These are phyloP conservation scores for Heterotilapia buettikoferi DNA, from an alignment of 2,113 vertebrate species.

Conservation along the genomic window DNA sequence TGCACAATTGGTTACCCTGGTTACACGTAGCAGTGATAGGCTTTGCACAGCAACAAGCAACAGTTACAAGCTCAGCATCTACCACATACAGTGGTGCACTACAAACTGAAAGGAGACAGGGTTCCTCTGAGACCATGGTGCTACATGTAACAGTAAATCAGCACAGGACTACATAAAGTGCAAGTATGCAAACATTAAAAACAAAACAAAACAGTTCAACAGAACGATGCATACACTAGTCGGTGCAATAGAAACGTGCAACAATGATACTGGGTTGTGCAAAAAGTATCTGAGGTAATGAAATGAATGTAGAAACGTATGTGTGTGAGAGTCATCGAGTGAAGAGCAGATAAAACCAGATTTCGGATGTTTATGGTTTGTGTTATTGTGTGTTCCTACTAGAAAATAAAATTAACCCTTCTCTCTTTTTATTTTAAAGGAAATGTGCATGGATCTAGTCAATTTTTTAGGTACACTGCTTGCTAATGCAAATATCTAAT, in stretches of 20 bases:
- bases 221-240: not conserved
- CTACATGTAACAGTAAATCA: not conserved
- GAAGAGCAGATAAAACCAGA: not conserved
- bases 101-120: too few relatives aligned
- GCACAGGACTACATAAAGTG: not conserved
- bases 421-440: not conserved
- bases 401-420: not conserved
- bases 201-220: not conserved
- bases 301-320: not conserved
- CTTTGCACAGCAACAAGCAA: not conserved
- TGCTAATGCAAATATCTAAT: not conserved
- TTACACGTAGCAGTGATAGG: not conserved
- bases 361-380: not conserved
- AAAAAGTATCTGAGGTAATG: fast-evolving
- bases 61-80: not conserved
- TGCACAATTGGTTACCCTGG: not conserved
- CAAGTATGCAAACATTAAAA: not conserved
- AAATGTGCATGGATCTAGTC: not conserved
- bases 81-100: too few relatives aligned
- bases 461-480: not conserved
- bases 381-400: not conserved
- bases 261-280: not conserved
- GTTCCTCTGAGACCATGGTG: not conserved
- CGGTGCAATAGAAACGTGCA: not conserved
- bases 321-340: not conserved